phyloP scores from a whole-genome alignment of 2,888 invertebrate genomes.

The Scaptodrosophila latifasciaeformis region DNA sequence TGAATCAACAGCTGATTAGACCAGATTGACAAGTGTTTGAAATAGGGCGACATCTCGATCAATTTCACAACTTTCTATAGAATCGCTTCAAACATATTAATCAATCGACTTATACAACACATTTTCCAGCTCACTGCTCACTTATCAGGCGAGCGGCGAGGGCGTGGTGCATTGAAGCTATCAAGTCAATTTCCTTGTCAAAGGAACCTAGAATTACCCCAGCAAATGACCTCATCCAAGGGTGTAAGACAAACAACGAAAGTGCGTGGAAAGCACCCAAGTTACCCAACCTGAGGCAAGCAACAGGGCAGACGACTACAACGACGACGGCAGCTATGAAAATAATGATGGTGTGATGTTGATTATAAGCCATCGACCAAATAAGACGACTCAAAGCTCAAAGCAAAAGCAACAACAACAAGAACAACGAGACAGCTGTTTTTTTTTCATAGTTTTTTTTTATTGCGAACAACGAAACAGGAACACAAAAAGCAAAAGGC shows the following conservation, averaged over 20 bases:
- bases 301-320: constrained; percentile 36
- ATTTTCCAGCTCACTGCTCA: constrained; percentile 34
- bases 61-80: too few species aligned
- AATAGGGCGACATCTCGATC: too few species aligned
- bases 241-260: constrained; percentile 4
- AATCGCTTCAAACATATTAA: too few species aligned
- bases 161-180: constrained; percentile 11
- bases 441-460: constrained; percentile 9
- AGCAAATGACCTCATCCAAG: constrained; percentile 57
- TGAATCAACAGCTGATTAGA: too few species aligned
- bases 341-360: background rate
- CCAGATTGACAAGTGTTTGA: too few species aligned
- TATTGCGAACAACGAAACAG: too few species aligned
- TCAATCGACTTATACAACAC: constrained; percentile 40
- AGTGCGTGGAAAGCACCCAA: constrained; percentile 13
- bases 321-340: background rate
- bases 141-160: background rate
- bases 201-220: constrained; percentile 29
- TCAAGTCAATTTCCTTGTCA: constrained; percentile 28
- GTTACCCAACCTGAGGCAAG: too few species aligned
- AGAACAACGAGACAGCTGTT: constrained; percentile 9
- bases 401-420: background rate
- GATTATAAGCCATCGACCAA: too few species aligned
- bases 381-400: too few species aligned
- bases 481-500: too few species aligned